A percentile compares a stretch with the other conserved stretches of the same genome.
Evolutionary conservation across 2,797 vertebrate species (phyloP).

Genomic region (Podarcis lilfordi): DNA sequence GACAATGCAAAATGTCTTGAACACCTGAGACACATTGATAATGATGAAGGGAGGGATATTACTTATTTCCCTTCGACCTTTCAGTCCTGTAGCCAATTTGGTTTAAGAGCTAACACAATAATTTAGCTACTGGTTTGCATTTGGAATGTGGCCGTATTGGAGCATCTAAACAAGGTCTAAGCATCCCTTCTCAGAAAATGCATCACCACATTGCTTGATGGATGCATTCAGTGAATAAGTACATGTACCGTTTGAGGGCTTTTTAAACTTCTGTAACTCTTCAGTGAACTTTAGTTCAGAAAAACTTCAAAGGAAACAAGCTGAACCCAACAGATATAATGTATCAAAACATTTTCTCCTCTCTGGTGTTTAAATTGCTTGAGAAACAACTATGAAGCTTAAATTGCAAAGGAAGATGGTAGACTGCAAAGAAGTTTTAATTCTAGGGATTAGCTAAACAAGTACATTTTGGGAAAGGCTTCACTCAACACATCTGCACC

Average conservation of each 20-base stretch:
- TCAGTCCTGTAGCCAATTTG: no score
- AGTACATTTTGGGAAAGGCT: background rate
- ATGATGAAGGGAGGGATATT: no score
- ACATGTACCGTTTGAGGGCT: no score
- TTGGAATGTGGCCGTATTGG: background rate
- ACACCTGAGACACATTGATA: background rate
- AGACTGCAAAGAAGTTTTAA: background rate
- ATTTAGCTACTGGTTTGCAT: background rate
- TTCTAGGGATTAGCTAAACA: background rate
- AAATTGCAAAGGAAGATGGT: background rate
- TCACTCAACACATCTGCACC: background rate
- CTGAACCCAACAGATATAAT: background rate
- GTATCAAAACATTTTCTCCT: background rate
- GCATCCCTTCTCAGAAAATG: background rate
- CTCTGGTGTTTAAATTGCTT: background rate
- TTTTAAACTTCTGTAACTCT: background rate
- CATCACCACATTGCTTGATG: no score
- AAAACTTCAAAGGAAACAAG: background rate
- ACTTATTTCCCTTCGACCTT: background rate
- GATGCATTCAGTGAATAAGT: no score
- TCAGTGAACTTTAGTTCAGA: background rate
- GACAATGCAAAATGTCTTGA: background rate
- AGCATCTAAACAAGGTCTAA: background rate
- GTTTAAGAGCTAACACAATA: no score
- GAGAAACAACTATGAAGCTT: background rate